phyloP scores from a whole-genome alignment of 2,888 invertebrate genomes.

The Sinopyrophorus schimmeli region DNA sequence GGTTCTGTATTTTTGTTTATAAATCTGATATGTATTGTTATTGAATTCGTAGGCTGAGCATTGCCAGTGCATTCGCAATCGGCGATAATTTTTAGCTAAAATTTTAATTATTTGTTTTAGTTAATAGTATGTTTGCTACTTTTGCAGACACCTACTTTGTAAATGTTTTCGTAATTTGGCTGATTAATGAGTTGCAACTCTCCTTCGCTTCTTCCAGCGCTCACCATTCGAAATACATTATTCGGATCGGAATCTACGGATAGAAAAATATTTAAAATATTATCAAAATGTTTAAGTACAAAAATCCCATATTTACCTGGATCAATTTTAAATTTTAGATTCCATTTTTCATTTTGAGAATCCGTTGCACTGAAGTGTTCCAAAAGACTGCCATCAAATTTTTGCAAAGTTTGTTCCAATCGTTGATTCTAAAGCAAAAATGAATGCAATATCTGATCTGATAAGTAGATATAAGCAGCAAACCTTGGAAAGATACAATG shows the following conservation, averaged over 20 bases:
- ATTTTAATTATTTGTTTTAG: constrained; percentile 12
- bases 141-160: constrained; percentile 10
- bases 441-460: neutral
- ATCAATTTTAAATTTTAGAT: constrained; percentile 58
- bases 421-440: constrained; percentile 34
- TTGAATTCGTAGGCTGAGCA: constrained; percentile 44
- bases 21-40: constrained; percentile 52
- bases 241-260: constrained; percentile 3
- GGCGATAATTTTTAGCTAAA: constrained; percentile 57
- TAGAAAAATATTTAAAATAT: neutral
- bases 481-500: constrained; percentile 56
- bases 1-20: constrained; percentile 58
- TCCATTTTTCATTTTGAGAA: constrained; percentile 62
- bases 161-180: constrained; percentile 9
- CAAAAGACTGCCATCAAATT: constrained; percentile 52
- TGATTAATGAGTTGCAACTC: neutral
- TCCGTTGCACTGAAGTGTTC: constrained; percentile 59
- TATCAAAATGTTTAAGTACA: neutral
- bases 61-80: constrained; percentile 54
- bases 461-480: constrained; percentile 18
- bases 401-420: constrained; percentile 36
- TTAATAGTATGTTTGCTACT: neutral
- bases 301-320: constrained; percentile 47
- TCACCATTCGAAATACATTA: neutral
- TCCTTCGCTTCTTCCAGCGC: neutral